Evolutionary conservation across 2,113 vertebrate genomes (phyloP), one percentile per base, ranked within the genome.

Genomic region (Indri indri): DNA sequence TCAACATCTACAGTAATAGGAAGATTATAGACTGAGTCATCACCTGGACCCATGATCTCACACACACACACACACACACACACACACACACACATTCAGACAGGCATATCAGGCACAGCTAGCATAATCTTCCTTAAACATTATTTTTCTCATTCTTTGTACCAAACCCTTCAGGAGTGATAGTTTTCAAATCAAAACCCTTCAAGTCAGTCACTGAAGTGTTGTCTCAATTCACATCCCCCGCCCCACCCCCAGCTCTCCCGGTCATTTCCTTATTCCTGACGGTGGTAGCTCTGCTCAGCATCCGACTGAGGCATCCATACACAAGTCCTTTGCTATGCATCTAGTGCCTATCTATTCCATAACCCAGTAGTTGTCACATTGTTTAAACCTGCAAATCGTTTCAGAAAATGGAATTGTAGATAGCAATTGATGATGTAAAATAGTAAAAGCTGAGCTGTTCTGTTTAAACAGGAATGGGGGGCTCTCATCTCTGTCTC

Each of bases 131-230:
- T 95, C 25, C 63, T 91, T 88, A 52, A 84, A 81, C 22, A 71
- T 65, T 34, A 34, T 10, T 59, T 92, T 94, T 52, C 37, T 68
- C n/a, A 37, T 54, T 30, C 65, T 89, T 94, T 76, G 18, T 74
- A 40, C 30, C 63, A 80, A 97, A 77, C 11, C 22, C 18, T 77
- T 47, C 25, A 61, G 42, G n/a, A 3, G 18, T 40, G 2, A 47
- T 81, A 54, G 23, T 88, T 95, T 92, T 91, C 52, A 93, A 11
- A 85, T 76, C 40, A 76, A 85, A 95, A 71, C 8, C 10, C 27
- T 57, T 90, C 23, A 65, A 95, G 59, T 45, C n/a, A 87, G 13
- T 79, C 34, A 79, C 25, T 96, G 34, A 85, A n/a, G 13, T 16
- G 70, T 80, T 77, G 88, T 90, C 57, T 93, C 32, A 52, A 1